Conservation (phyloP, 2,113 vertebrate species). For the Scophthalmus maximus region DNA sequence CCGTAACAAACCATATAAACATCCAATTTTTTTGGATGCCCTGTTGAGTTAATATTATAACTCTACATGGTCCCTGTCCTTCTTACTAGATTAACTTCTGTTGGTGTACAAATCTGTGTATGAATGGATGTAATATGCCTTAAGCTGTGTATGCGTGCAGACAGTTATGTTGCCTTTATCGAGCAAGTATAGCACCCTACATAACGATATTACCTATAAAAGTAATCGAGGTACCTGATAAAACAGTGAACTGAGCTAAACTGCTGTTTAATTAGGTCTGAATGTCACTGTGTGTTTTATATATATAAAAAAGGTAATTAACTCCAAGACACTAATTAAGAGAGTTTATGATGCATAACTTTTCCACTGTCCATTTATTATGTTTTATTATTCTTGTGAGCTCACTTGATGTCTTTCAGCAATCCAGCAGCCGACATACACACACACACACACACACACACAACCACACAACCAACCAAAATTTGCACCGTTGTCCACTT, state of each 20-base stretch:
- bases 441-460: conserved; percentile 5
- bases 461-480: not conserved
- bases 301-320: conserved; percentile 22
- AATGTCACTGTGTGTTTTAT: conserved; percentile 9
- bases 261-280: conserved; percentile 1
- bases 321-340: conserved; percentile 31
- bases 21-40: no score
- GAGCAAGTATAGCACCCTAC: no score
- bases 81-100: no score
- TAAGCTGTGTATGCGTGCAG: not conserved
- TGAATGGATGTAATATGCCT: not conserved
- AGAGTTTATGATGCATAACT: conserved; percentile 29
- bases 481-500: not conserved
- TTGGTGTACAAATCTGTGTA: not conserved
- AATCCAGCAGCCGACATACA: conserved; percentile 10
- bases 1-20: not conserved
- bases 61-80: no score
- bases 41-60: no score
- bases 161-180: no score
- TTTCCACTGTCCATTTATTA: conserved; percentile 35
- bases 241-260: not conserved
- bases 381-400: conserved; percentile 44
- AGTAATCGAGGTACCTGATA: not conserved
- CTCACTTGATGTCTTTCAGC: conserved; percentile 30
- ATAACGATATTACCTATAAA: not conserved